Conservation (phyloP, 2,797 vertebrate species). For the Coracias cyanogaster region DNA sequence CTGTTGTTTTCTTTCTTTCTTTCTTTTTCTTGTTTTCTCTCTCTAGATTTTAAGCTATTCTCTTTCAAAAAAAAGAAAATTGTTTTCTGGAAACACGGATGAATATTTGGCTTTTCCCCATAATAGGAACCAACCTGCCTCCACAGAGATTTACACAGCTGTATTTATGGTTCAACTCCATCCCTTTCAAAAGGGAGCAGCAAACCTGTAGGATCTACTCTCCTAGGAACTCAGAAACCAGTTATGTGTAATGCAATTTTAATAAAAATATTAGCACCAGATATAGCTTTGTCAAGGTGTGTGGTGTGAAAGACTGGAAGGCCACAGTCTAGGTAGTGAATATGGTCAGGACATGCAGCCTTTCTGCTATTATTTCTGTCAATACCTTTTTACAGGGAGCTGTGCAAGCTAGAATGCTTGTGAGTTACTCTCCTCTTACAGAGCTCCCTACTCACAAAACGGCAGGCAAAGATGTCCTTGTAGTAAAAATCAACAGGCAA, state of each 20-base stretch:
- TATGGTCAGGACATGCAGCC: background rate
- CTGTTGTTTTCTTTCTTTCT: background rate
- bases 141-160: background rate
- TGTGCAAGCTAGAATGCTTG: background rate
- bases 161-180: background rate
- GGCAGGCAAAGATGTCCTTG: background rate
- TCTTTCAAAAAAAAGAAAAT: background rate
- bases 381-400: background rate
- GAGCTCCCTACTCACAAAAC: background rate
- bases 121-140: background rate
- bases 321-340: background rate
- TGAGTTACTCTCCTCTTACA: background rate
- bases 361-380: background rate
- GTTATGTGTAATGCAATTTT: background rate
- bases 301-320: background rate
- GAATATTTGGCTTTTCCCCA: background rate
- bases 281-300: background rate
- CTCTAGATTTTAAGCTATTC: background rate
- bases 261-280: background rate
- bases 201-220: background rate
- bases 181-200: background rate
- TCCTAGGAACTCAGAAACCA: background rate
- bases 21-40: background rate
- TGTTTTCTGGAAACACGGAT: background rate
- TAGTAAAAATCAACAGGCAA: slow-evolving; percentile 12